Evolutionary conservation across 2,888 invertebrate genomes (phyloP).

Genomic region (Pterostichus niger): DNA sequence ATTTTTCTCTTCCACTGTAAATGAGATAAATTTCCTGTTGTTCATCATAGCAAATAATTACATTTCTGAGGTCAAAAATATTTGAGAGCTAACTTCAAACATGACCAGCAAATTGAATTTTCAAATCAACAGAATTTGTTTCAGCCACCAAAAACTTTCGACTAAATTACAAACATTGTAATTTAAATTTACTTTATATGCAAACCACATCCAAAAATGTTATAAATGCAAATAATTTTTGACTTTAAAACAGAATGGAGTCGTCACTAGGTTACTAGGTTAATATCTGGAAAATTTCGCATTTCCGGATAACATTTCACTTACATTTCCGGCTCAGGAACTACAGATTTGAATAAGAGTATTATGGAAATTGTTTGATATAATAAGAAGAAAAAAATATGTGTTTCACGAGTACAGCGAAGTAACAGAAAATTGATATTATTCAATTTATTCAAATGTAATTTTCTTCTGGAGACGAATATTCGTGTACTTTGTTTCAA

Average conservation of each 20-base stretch:
- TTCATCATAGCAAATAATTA: too few relatives aligned
- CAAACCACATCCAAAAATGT: too few relatives aligned
- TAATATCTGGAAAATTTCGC: slow-evolving; percentile 21
- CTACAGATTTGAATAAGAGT: slow-evolving; percentile 13
- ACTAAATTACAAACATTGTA: too few relatives aligned
- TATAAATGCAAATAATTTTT: too few relatives aligned
- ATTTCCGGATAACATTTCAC: not conserved
- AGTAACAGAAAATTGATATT: slow-evolving; percentile 1
- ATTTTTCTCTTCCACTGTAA: too few relatives aligned
- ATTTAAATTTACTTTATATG: too few relatives aligned
- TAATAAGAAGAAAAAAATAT: slow-evolving; percentile 6
- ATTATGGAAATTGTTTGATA: slow-evolving; percentile 7
- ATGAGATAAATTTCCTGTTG: too few relatives aligned
- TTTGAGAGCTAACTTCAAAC: too few relatives aligned
- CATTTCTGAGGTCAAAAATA: too few relatives aligned
- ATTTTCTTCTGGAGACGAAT: not conserved
- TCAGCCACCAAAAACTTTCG: too few relatives aligned
- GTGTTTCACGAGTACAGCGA: not conserved
- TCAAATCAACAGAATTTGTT: too few relatives aligned
- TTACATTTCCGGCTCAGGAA: not conserved
- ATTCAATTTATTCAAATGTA: slow-evolving; percentile 29
- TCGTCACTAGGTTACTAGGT: not conserved
- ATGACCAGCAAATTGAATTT: too few relatives aligned
- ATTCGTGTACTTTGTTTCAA: not conserved
- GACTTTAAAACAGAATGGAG: not conserved